Conservation (phyloP, 2,888 invertebrate species). For the Drosophila gaucha region DNA sequence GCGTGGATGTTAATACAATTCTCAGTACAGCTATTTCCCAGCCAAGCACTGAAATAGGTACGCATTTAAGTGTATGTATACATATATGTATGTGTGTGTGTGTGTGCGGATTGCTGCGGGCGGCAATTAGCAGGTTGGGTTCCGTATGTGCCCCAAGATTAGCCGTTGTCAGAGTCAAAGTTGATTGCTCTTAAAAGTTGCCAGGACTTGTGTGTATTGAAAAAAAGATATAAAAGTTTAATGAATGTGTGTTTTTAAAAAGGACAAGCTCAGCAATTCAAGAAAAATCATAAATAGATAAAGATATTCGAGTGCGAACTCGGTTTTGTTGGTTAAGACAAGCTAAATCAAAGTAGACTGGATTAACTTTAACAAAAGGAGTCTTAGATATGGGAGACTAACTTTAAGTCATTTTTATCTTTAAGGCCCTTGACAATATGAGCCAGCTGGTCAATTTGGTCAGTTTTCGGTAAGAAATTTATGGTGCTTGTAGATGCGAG, state of each 20-base stretch:
- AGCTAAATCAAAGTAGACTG: background rate
- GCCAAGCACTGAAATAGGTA: too few species aligned
- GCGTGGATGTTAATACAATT: background rate
- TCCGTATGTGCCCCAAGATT: conserved; percentile 32
- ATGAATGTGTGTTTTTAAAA: too few species aligned
- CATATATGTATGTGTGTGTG: too few species aligned
- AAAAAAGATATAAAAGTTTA: too few species aligned
- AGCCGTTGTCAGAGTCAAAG: conserved; percentile 33
- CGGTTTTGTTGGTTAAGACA: background rate
- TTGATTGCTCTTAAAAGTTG: too few species aligned
- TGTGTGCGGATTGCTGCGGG: too few species aligned
- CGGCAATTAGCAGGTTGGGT: too few species aligned
- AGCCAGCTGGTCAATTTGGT: conserved; percentile 25
- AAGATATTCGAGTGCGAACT: too few species aligned
- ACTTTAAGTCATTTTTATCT: conserved; percentile 31
- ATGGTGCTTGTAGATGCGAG: conserved; percentile 47
- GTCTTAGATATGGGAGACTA: conserved; percentile 19
- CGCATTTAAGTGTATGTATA: too few species aligned
- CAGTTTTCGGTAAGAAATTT: conserved; percentile 52
- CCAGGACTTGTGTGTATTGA: too few species aligned
- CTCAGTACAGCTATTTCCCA: background rate
- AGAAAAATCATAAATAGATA: background rate
- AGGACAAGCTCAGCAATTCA: background rate
- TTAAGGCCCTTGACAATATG: conserved; percentile 27
- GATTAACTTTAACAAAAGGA: conserved; percentile 62